Base-by-base conservation (phyloP, 2,113 vertebrate species). In the Bostrychus sinensis region DNA sequence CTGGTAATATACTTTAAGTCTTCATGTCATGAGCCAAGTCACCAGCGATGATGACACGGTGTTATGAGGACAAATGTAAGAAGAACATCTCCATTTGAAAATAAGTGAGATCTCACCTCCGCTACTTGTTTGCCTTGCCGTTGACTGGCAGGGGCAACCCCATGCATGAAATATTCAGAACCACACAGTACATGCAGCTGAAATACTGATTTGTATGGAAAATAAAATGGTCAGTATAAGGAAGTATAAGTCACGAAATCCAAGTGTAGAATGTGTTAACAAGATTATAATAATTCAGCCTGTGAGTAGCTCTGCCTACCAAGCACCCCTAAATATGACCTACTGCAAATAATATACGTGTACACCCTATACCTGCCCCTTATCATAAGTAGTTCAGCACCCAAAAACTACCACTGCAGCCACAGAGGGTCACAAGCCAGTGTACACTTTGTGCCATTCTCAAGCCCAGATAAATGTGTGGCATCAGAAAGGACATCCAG, bases 91-190 rank as follows among this genome's bases (percentile, higher is more conserved):
- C 48, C 23, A n/a, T 51, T 30, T 51, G 14, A 25, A 51, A 51
- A 51, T 51, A 51, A 30, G 48, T 51, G 48, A 51, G 25, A 51
- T 30, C 48, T 51, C 48, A 28, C 23, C 48, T 51, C 48, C n/a
- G 7, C 25, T 25, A 51, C 48, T 50, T 30, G 25, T 51, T 51
- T 51, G 48, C 25, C 7, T 13, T 28, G 11, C 37, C 14, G 4
- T 4, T 39, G 37, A 39, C 37, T 39, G 25, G 48, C 48, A 28
- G 45, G 45, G 45, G 45, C 45, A 51, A 8, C 13, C 7, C 25
- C 23, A 8, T 28, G 23, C 46, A 51, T 51, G 25, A 51, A 51
- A 28, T 28, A 51, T 51, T 48, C 22, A 48, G 22, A 48, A 22
- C 20, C 22, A 12, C n/a, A 13, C 2, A 3, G 12, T 28, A 51